Evolutionary conservation across 2,797 vertebrate genomes (phyloP).

Genomic region (Adrianichthys oophorus): DNA sequence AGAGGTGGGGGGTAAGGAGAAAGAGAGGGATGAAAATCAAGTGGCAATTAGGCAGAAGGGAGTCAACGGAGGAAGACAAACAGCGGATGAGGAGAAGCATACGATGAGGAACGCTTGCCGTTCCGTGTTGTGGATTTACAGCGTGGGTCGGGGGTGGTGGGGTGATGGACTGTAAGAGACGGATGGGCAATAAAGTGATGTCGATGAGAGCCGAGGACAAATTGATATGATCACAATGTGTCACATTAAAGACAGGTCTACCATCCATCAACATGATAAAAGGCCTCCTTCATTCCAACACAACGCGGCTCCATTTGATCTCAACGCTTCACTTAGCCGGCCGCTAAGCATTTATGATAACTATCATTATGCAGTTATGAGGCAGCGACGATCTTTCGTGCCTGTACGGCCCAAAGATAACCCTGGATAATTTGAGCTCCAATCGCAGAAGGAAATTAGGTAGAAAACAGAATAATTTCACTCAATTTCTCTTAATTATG

Average conservation of each 20-base stretch:
- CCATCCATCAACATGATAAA: conserved; percentile 78
- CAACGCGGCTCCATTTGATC: conserved; percentile 62
- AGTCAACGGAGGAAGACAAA: conserved; percentile 2
- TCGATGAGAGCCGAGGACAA: conserved; percentile 70
- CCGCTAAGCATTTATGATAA: conserved; percentile 65
- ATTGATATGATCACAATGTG: conserved; percentile 79
- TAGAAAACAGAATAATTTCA: conserved; percentile 45
- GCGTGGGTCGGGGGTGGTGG: conserved; percentile 6
- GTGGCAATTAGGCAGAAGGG: conserved; percentile 27
- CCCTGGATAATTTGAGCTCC: conserved; percentile 28
- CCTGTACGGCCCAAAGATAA: conserved; percentile 30
- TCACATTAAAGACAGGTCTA: conserved; percentile 71
- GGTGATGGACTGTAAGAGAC: conserved; percentile 62
- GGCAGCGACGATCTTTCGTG: conserved; percentile 33
- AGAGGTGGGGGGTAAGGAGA: neutral
- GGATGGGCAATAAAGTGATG: conserved; percentile 70
- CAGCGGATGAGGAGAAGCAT: conserved; percentile 2
- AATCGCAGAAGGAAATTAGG: conserved; percentile 44
- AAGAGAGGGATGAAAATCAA: conserved; percentile 38
- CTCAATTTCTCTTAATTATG: conserved; percentile 42
- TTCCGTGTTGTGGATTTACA: conserved; percentile 61
- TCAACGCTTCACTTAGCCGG: conserved; percentile 62
- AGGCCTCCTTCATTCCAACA: conserved; percentile 54
- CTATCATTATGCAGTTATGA: conserved; percentile 63
- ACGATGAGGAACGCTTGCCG: conserved; percentile 45